These are phyloP conservation scores for Copidosoma floridanum DNA, from an alignment of 1,140 invertebrate genomes.

Conservation along the genomic window DNA sequence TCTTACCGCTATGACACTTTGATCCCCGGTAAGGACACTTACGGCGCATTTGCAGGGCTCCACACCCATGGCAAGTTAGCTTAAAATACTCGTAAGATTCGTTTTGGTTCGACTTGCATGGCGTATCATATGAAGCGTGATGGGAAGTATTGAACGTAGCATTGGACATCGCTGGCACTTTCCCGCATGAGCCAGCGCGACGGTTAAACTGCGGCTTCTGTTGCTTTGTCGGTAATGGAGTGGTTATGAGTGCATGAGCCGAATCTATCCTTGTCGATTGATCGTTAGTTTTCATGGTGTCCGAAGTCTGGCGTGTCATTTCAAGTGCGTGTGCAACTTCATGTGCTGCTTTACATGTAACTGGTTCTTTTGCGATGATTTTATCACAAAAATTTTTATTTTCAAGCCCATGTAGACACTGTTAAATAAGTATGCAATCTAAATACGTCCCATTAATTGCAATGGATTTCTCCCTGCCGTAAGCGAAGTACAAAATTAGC, in stretches of 20 bases:
- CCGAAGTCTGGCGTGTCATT: no score
- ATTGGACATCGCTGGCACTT: neutral
- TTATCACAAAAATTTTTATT: slow-evolving; percentile 28
- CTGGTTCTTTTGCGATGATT: slow-evolving; percentile 31
- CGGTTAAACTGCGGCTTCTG: no score
- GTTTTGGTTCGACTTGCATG: no score
- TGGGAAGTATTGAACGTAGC: no score
- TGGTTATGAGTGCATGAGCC: no score
- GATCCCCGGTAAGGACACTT: neutral
- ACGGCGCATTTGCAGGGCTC: neutral
- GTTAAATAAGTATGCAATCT: slow-evolving; percentile 35
- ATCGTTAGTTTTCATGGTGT: no score
- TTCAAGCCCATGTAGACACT: slow-evolving; percentile 25
- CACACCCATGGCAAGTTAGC: neutral
- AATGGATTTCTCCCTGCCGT: slow-evolving; percentile 27
- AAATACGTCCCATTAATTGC: slow-evolving; percentile 32
- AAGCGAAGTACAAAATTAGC: slow-evolving; percentile 30
- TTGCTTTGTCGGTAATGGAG: no score
- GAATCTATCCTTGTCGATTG: no score
- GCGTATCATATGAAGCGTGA: no score
- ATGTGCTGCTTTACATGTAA: slow-evolving; percentile 9
- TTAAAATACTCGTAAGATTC: neutral
- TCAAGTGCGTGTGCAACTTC: no score
- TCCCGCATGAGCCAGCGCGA: no score
- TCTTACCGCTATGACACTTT: neutral